These are phyloP conservation scores for Phylloscopus collybita DNA, from an alignment of 2,797 vertebrate species.

Conservation along the genomic window DNA sequence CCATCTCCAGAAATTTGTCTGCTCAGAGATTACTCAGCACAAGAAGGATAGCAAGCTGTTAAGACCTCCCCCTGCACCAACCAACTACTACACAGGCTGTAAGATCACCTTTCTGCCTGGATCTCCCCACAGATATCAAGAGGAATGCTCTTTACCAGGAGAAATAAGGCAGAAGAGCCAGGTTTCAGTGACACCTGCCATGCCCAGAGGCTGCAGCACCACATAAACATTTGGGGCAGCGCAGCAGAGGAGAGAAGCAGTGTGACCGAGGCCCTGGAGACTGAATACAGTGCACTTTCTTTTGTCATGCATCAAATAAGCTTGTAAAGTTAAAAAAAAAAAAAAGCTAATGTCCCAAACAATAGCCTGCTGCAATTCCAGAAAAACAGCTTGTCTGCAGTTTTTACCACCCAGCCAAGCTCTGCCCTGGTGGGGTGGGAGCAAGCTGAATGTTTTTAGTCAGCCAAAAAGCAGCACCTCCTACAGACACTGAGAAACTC, in stretches of 20 bases:
- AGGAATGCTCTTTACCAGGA: neutral
- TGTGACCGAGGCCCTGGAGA: neutral
- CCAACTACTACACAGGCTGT: neutral
- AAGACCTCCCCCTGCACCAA: neutral
- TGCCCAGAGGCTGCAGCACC: neutral
- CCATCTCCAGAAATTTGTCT: neutral
- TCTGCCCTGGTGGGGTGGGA: conserved; percentile 30
- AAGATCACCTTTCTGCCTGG: neutral
- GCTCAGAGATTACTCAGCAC: neutral
- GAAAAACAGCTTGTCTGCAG: conserved; percentile 49
- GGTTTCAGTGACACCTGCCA: neutral
- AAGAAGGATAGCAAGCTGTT: neutral
- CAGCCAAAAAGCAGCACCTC: conserved; percentile 62
- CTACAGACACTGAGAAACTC: conserved; percentile 18
- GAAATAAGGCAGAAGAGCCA: neutral
- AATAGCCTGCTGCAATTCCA: conserved; percentile 62
- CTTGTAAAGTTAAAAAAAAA: neutral
- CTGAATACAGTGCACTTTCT: conserved; percentile 48
- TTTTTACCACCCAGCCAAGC: conserved; percentile 35
- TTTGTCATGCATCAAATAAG: conserved; percentile 54
- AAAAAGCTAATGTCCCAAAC: conserved; percentile 15
- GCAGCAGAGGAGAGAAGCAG: neutral
- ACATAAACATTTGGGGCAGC: neutral
- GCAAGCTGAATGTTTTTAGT: conserved; percentile 49
- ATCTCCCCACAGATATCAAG: neutral